phyloP scores from a whole-genome alignment of 1,140 invertebrate species.

The Drosophila tropicalis region DNA sequence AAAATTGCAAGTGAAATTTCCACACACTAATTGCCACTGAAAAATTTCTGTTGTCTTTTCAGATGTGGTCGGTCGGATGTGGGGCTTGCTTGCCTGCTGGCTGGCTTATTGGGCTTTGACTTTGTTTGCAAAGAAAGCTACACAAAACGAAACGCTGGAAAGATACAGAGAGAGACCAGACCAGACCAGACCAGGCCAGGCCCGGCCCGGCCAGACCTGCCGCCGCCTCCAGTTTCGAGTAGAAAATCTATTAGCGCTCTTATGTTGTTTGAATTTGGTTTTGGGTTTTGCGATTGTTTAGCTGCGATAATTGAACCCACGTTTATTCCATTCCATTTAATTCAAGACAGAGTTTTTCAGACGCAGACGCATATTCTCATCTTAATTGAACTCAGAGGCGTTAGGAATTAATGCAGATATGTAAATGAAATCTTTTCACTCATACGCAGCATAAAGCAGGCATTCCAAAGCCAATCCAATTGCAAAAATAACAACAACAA shows the following conservation, averaged over 20 bases:
- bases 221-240: constrained; percentile 24
- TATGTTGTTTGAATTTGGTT: not conserved
- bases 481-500: constrained; percentile 65
- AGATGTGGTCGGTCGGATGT: constrained; percentile 30
- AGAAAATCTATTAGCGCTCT: constrained; percentile 80
- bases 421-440: constrained; percentile 55
- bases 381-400: constrained; percentile 77
- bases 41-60: constrained; percentile 61
- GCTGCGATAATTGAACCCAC: constrained; percentile 79
- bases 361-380: constrained; percentile 54
- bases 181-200: too few species aligned
- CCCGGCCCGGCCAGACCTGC: too few species aligned
- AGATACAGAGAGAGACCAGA: not conserved
- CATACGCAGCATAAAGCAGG: not conserved
- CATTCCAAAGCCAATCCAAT: constrained; percentile 61
- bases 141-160: constrained; percentile 1
- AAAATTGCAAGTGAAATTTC: constrained; percentile 81
- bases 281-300: constrained; percentile 66
- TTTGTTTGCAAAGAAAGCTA: constrained; percentile 77
- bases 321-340: constrained; percentile 77
- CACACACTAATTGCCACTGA: constrained; percentile 71
- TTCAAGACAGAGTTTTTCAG: not conserved
- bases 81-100: not conserved
- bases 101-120: constrained; percentile 24
- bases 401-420: constrained; percentile 78